Evolutionary conservation across 2,888 invertebrate species (phyloP), one percentile per base, ranked within the genome.

Genomic region (Camptogramma bilineatum): DNA sequence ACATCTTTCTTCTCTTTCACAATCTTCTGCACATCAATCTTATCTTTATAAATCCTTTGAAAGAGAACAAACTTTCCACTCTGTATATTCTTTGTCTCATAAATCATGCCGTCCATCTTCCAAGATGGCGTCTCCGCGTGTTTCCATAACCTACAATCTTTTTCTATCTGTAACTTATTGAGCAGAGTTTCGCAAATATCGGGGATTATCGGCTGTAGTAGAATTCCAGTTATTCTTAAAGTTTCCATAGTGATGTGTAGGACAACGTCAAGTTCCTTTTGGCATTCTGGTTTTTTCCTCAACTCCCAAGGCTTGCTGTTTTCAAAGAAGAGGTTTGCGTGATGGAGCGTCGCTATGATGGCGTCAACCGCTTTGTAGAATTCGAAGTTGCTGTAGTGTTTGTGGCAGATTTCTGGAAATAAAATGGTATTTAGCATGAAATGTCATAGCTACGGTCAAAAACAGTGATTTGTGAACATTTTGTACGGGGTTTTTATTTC

Each of bases 281-380:
- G 93, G 19, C 91, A 83, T 48, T 94, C 90, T 0, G 91, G 86
- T 9, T 92, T 82, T 78, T 97, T 96, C 58, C 94, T 95, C 64
- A 99, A 92, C 72, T 96, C 95, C 99, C 99, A 99, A 0, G 99
- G 99, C 83, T 96, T 96, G 74, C 95, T 94, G 3, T 95, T 91
- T 79, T 99, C 97, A 77, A 99, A 96, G 94, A 98, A 97, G 66
- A 95, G 91, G 91, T 99, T 99, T 17, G 97, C 96, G 28, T 95
- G 89, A 78, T 97, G 96, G 10, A 99, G 88, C 0, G 95, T 94
- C 10, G 94, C 90, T 86, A 98, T 95, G 0, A 97, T 94, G 0
- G 94, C 91, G 81, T 98, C 97, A 0, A 97, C 95, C 0, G 95
- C 97, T 86, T 96, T 95, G 91, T 98, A 97, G 88, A 98, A 96